Base-by-base conservation (phyloP, 2,797 vertebrate species). In the Melopsittacus undulatus region DNA sequence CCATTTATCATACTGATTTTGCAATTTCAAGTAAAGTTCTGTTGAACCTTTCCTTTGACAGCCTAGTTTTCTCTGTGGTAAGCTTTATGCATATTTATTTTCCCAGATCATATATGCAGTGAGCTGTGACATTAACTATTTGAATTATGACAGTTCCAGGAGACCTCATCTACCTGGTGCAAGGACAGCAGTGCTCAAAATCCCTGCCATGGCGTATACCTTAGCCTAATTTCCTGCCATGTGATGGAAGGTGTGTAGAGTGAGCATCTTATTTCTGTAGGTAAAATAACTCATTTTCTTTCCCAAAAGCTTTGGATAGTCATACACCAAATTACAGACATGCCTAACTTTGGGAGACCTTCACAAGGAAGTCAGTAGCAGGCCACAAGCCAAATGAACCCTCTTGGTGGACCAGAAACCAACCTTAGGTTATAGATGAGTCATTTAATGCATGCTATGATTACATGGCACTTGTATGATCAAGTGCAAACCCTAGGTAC, bases 1-100 rank as follows among this genome's bases (percentile, higher is more conserved):
- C 27, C 59, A 48, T 18, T 83, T 84, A 43, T 29, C 26, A 63
- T 45, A 77, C 11, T 48, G 23, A 51, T 66, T 79, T 84, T 90
- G 24, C 18, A 66, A 42, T 79, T 89, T 74, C 81, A 90, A 62
- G 32, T 69, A 26, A 83, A 86, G 22, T 63, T 87, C 34, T 76
- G 24, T 63, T 94, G 73, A 89, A 67, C 24, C 14, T 87, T 74
- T 91, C 34, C 30, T 89, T 56, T 85, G 59, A 45, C 51, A 69
- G 15, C 59, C 48, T 79, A 59, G 21, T 21, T 92, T 81, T 84
- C 66, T 90, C 67, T 17, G 6, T 46, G 43, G 18, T 29, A 59
- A 89, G 4, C 4, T 57, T 22, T 40, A 43, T n/a, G 59, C 69
- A 59, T 81, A 52, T 51, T 92, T 76, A 38, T 54, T 84, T 76